A percentile compares a stretch with the other conserved stretches of the same genome.
These are phyloP conservation scores for Leucophora obtusa DNA, from an alignment of 2,888 invertebrate species.

Conservation along the genomic window DNA sequence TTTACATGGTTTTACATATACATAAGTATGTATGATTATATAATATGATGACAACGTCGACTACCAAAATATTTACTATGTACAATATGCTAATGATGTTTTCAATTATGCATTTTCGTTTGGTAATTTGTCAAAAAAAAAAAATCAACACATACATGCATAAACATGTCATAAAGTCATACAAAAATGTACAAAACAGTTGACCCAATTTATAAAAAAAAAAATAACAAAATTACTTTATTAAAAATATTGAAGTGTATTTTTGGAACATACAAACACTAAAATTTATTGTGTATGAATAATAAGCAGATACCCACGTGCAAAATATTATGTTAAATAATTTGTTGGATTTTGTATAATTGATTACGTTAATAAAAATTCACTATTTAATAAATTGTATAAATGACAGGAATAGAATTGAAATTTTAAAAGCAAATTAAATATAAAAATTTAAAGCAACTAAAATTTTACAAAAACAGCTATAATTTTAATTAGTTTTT, in stretches of 20 bases:
- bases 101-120: slow-evolving; percentile 15
- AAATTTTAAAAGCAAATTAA: not conserved
- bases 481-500: too few relatives aligned
- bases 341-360: not conserved
- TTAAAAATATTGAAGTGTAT: not conserved
- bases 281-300: too few relatives aligned
- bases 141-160: not conserved
- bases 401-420: not conserved
- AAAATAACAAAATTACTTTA: slow-evolving; percentile 1
- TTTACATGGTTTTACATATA: not conserved
- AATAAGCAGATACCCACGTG: not conserved
- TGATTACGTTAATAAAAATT: not conserved
- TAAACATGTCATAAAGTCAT: not conserved
- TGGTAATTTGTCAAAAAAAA: slow-evolving; percentile 16
- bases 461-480: not conserved
- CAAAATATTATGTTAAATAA: not conserved
- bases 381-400: not conserved
- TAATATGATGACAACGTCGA: too few relatives aligned
- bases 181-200: not conserved
- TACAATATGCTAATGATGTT: slow-evolving; percentile 12
- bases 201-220: not conserved
- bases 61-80: not conserved
- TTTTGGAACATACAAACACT: not conserved
- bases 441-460: not conserved
- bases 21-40: not conserved